Percentiles rank a stretch among this genome's conserved stretches.
Conservation (phyloP, 2,797 vertebrate species). For the Arrhamphus sclerolepis region DNA sequence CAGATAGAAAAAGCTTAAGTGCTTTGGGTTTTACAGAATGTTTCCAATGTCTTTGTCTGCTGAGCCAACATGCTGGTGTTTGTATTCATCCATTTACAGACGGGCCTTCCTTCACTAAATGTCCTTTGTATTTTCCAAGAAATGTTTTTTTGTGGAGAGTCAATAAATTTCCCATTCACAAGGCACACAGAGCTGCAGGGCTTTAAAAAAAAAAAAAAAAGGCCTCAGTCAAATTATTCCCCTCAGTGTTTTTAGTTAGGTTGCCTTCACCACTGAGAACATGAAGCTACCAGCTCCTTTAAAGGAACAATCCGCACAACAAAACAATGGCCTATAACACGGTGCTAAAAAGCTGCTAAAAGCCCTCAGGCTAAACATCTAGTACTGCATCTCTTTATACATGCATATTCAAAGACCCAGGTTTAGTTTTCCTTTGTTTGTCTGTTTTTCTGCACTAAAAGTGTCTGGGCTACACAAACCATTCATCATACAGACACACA, state of each 20-base stretch:
- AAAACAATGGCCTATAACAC: neutral
- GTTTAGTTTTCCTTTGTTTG: no score
- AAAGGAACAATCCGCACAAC: neutral
- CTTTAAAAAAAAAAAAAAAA: slow-evolving; percentile 9
- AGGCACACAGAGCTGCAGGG: slow-evolving; percentile 14
- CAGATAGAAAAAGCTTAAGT: slow-evolving; percentile 56
- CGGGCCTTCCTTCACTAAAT: slow-evolving; percentile 39
- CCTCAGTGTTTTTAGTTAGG: neutral
- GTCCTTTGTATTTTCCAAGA: slow-evolving; percentile 34
- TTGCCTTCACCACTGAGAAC: slow-evolving; percentile 1
- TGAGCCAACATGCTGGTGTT: slow-evolving; percentile 56
- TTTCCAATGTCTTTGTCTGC: slow-evolving; percentile 66
- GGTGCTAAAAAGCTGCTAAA: no score
- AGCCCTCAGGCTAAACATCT: no score
- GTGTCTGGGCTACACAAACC: no score
- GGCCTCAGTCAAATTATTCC: neutral
- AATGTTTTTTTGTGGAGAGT: slow-evolving; percentile 37
- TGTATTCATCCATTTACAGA: slow-evolving; percentile 53
- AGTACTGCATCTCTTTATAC: no score
- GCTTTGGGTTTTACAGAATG: slow-evolving; percentile 61
- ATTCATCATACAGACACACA: no score
- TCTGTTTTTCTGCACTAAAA: no score
- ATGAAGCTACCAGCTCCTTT: slow-evolving; percentile 5
- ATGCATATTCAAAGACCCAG: no score
- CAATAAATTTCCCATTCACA: slow-evolving; percentile 51